Base-by-base conservation (phyloP, 2,113 vertebrate species). In the Symphodus melops region DNA sequence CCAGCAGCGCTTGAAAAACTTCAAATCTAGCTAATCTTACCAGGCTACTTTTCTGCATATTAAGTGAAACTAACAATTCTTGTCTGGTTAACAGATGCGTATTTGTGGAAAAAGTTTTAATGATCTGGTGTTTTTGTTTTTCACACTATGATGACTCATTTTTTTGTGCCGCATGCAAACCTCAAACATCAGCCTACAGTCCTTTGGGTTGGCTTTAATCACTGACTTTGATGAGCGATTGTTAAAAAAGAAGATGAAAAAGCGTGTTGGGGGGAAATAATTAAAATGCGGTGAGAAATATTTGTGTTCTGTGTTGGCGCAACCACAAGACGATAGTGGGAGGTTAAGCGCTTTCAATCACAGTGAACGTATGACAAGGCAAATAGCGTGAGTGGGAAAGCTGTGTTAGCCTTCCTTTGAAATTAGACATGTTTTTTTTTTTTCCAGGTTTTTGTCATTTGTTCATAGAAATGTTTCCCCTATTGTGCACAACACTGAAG, bases 31-130 rank as follows among this genome's bases (percentile, higher is more conserved):
- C 78, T 79, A 63, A 37, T 81, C 65, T 68, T 55, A 72, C 61
- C 53, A 67, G 71, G 72, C 44, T 53, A 65, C 74, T 71, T 78
- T 41, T 55, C 0, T 33, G 57, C 2, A n/a, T 20, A 67, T 71
- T 67, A 60, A 76, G 57, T 20, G 53, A 68, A 67, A 68, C 65
- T 70, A 8, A 28, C 62, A 64, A 64, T 56, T 81, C 70, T 81
- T 79, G 71, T 68, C 82, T 89, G 83, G 28, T 60, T 60, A 25
- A 57, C 74, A 79, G 83, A 86, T 86, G 72, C 65, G 72, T 76
- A 75, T 73, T 63, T 55, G 52, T 10, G 46, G 21, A 12, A 23
- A 68, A 72, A 53, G 20, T 61, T 88, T 84, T 57, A 74, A 84
- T 79, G 42, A 33, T 83, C 61, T 48, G 0, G 3, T 61, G 49